Percentiles rank a stretch among this genome's conserved stretches.
Conservation (phyloP, 2,888 invertebrate genomes). For the Clistopyga incitator region DNA sequence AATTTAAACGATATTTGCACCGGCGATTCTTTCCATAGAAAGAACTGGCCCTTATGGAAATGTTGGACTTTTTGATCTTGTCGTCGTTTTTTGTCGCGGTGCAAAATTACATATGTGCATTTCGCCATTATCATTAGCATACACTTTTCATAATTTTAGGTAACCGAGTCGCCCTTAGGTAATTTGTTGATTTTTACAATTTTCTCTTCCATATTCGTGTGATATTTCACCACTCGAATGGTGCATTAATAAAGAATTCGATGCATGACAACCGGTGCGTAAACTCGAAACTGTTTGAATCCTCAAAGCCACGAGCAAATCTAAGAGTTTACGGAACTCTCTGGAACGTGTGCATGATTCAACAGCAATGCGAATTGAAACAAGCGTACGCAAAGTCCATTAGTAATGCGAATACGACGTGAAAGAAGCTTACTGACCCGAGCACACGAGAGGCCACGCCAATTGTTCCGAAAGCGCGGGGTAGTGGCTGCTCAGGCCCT, state of each 20-base stretch:
- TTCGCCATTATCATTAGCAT: too few relatives aligned
- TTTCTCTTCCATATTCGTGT: too few relatives aligned
- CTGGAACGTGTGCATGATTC: background rate
- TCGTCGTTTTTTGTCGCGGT: too few relatives aligned
- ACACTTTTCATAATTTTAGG: background rate
- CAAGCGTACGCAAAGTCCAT: background rate
- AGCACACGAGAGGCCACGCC: constrained; percentile 1
- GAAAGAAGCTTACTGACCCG: constrained; percentile 15
- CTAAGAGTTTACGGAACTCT: background rate
- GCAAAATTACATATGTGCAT: too few relatives aligned
- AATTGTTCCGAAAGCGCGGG: background rate
- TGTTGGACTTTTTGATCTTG: too few relatives aligned
- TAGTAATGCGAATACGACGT: constrained; percentile 3
- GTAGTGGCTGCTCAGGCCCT: background rate
- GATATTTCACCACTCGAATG: too few relatives aligned
- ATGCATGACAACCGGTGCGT: background rate
- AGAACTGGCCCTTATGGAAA: too few relatives aligned
- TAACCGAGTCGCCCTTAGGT: background rate
- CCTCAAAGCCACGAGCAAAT: background rate
- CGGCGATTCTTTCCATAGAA: too few relatives aligned
- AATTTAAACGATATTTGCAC: too few relatives aligned
- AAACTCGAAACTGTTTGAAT: background rate
- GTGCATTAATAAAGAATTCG: too few relatives aligned
- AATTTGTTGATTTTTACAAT: background rate
- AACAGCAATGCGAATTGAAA: background rate